Percentiles rank a stretch among this genome's conserved stretches.
Conservation (phyloP, 2,888 invertebrate species). For the Mythimna pallens region DNA sequence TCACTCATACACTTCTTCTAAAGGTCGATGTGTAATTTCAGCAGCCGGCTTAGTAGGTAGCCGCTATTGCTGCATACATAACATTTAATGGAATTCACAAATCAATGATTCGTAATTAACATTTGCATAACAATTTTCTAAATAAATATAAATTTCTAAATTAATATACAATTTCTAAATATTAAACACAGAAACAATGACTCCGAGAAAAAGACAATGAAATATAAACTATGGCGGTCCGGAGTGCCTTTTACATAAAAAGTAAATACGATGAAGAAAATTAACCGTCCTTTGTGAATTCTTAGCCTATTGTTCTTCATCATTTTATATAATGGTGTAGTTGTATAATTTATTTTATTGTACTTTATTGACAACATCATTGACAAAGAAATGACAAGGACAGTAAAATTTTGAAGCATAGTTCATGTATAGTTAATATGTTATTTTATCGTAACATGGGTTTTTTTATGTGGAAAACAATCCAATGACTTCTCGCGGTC, state of each 20-base stretch:
- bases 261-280: conserved; percentile 1
- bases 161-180: too few species aligned
- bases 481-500: too few species aligned
- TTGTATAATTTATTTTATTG: neutral
- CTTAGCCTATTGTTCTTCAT: conserved; percentile 1
- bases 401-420: neutral
- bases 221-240: neutral
- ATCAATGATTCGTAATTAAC: too few species aligned
- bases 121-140: too few species aligned
- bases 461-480: too few species aligned
- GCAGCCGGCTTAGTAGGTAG: too few species aligned
- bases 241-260: neutral
- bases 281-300: neutral
- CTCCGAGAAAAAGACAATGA: neutral
- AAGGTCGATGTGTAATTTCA: neutral
- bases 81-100: neutral
- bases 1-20: neutral
- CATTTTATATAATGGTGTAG: neutral
- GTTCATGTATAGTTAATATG: too few species aligned
- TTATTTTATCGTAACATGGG: too few species aligned
- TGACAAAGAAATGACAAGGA: neutral
- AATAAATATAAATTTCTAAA: too few species aligned
- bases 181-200: neutral
- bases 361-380: conserved; percentile 1
- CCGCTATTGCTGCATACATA: neutral